Conservation (phyloP, 2,797 vertebrate genomes). For the Alcedo quadribrachys region DNA sequence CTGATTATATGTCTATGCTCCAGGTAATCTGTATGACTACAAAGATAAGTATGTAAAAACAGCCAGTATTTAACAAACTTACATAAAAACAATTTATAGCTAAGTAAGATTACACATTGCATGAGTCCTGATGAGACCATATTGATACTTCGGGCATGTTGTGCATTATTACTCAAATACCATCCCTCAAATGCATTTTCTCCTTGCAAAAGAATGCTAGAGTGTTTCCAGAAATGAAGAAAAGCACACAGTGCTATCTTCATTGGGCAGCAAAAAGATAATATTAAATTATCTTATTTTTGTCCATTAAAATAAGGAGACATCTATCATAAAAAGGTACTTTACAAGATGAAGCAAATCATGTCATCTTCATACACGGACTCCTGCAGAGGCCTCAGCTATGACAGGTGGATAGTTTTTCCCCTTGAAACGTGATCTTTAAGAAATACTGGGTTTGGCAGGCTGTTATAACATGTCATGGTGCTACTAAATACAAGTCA, state of each 20-base stretch:
- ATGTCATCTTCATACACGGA: background rate
- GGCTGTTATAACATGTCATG: background rate
- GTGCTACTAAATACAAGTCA: background rate
- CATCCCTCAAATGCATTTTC: background rate
- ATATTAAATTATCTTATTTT: background rate
- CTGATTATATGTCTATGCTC: background rate
- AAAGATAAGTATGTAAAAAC: background rate
- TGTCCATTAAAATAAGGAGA: background rate
- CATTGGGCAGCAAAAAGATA: background rate
- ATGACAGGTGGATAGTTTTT: background rate
- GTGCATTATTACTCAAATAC: conserved; percentile 8
- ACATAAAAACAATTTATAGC: background rate
- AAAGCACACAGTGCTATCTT: background rate
- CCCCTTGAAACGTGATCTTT: conserved; percentile 10
- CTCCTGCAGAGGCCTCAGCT: background rate
- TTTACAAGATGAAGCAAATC: background rate
- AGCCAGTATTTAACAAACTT: background rate
- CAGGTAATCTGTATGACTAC: background rate
- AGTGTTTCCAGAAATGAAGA: background rate
- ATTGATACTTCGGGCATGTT: background rate
- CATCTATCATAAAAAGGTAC: background rate
- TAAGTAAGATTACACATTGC: background rate
- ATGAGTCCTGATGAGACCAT: background rate
- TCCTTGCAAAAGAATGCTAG: background rate
- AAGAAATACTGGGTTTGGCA: background rate